phyloP scores from a whole-genome alignment of 2,113 vertebrate genomes.

The Ammodytes marinus region DNA sequence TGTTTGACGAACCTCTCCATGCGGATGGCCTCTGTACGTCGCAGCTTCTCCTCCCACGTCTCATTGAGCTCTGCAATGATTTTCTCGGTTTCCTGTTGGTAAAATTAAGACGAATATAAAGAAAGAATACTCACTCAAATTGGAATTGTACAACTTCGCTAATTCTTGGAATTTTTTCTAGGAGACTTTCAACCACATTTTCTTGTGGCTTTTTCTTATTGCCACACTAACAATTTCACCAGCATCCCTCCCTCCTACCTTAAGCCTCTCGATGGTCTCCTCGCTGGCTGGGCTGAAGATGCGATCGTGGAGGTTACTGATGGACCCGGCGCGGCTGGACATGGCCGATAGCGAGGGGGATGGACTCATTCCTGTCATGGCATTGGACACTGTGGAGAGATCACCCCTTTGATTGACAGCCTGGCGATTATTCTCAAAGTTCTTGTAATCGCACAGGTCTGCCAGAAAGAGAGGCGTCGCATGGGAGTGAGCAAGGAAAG shows the following conservation, averaged over 20 bases:
- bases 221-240: background rate
- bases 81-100: constrained; percentile 94
- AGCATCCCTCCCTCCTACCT: constrained; percentile 82
- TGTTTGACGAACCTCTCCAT: constrained; percentile 91
- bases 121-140: background rate
- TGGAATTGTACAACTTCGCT: background rate
- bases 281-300: constrained; percentile 96
- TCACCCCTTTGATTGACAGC: constrained; percentile 91
- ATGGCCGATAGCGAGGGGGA: constrained; percentile 94
- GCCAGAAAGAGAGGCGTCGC: constrained; percentile 80
- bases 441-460: constrained; percentile 92
- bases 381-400: constrained; percentile 98
- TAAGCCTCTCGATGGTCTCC: constrained; percentile 95
- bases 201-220: background rate
- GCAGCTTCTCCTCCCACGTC: constrained; percentile 98
- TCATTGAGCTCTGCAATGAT: constrained; percentile 98
- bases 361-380: constrained; percentile 95
- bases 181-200: background rate
- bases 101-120: background rate
- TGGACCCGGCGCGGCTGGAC: constrained; percentile 93
- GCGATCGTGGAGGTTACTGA: constrained; percentile 94
- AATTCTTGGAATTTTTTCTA: background rate
- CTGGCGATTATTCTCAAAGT: constrained; percentile 87
- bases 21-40: constrained; percentile 95
- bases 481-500: constrained; percentile 72